These are phyloP conservation scores for Osmoderma eremita DNA, from an alignment of 2,888 invertebrate genomes.

Conservation along the genomic window DNA sequence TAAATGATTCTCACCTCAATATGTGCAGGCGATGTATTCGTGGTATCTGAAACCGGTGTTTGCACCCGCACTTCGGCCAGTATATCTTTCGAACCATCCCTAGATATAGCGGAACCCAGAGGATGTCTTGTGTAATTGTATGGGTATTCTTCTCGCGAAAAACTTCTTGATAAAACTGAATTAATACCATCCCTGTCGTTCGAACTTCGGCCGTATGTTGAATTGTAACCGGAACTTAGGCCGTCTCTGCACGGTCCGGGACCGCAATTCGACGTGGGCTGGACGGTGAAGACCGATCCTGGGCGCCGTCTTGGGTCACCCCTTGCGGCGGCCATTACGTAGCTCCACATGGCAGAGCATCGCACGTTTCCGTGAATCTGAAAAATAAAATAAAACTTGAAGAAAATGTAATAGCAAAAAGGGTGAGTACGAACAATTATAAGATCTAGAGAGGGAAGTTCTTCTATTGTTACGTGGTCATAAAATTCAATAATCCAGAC, in stretches of 20 bases:
- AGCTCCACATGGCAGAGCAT: slow-evolving; percentile 74
- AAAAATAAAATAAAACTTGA: slow-evolving; percentile 1
- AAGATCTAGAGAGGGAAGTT: no score
- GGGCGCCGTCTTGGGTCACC: slow-evolving; percentile 68
- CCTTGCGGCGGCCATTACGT: slow-evolving; percentile 77
- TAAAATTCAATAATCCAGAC: no score
- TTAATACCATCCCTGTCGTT: slow-evolving; percentile 47
- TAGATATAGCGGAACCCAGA: slow-evolving; percentile 51
- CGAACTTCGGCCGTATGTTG: slow-evolving; percentile 50
- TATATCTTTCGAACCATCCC: slow-evolving; percentile 60
- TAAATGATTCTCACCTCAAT: slow-evolving; percentile 10
- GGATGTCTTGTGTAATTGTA: slow-evolving; percentile 43
- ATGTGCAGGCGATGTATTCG: slow-evolving; percentile 35
- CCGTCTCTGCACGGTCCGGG: slow-evolving; percentile 59
- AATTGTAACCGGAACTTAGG: slow-evolving; percentile 42
- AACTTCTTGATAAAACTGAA: slow-evolving; percentile 46
- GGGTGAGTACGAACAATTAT: neutral
- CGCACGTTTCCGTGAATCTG: slow-evolving; percentile 52
- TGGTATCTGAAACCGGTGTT: slow-evolving; percentile 51
- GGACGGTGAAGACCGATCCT: slow-evolving; percentile 60
- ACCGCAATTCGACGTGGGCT: slow-evolving; percentile 53
- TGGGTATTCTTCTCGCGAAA: slow-evolving; percentile 46
- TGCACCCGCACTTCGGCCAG: slow-evolving; percentile 61
- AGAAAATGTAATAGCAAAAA: no score
- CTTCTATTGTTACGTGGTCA: no score